Base-by-base conservation (phyloP, 2,888 invertebrate genomes). In the Cacoxenus indagator region DNA sequence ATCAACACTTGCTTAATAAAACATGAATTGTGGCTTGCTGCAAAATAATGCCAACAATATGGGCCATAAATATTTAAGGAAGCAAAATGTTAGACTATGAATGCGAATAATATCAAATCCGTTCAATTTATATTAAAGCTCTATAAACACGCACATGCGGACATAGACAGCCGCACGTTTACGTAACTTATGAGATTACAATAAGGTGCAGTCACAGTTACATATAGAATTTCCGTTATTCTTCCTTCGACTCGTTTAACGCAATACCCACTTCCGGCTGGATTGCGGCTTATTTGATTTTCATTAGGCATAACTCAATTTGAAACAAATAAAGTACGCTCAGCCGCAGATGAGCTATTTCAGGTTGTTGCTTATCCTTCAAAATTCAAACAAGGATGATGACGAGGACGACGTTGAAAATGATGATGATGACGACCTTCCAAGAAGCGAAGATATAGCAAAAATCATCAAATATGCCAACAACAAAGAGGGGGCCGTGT, bases 241-340 rank as follows among this genome's bases (percentile, higher is more conserved):
- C 14, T 8, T 37, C 37, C 8, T 37, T 37, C 37, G 37, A 37
- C 14, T 37, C 37, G 37, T 48, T 48, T 48, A 26, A 45, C 26
- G 29, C 54, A 43, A 68, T 66, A 74, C 73, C 70, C 78, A 73
- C 75, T 82, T 81, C 83, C 81, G 80, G 73, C 80, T 79, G 78
- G 82, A 80, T 78, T 75, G 78, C 72, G 77, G 76, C 83, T 82
- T 84, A 82, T 84, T 84, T 82, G 81, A 84, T 83, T 84, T 83
- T 84, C 82, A 84, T 85, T 84, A 82, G 78, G 78, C 78, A 78
- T 82, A 84, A 85, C 84, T 84, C 83, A 82, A 85, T 84, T 84
- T 81, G 78, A 83, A 78, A 78, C 84, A 77, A 81, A 81, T 76
- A 84, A 81, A 81, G 78, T 75, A 75, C 72, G 75, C 77, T 78